Percentiles rank a stretch among this genome's conserved stretches.
These are phyloP conservation scores for Corythaixoides concolor DNA, from an alignment of 2,113 vertebrate genomes.

Conservation along the genomic window DNA sequence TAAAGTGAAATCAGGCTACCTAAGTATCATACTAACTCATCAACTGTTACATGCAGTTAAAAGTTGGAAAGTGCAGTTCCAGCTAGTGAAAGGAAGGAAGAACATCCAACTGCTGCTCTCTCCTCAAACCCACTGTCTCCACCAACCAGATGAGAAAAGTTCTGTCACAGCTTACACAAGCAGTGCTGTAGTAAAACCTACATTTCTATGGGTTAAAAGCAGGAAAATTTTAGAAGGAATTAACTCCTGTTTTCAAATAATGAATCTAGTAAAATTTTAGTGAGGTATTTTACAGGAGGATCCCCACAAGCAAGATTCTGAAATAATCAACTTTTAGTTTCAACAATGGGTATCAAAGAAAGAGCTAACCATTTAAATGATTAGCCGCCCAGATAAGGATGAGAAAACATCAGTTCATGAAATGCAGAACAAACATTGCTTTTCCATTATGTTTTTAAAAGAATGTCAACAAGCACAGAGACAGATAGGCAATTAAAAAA, in stretches of 20 bases:
- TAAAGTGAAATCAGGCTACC: not conserved
- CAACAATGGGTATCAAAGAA: conserved; percentile 71
- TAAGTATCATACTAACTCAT: not conserved
- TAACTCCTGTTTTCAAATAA: not conserved
- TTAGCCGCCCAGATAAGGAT: not conserved
- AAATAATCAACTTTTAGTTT: conserved; percentile 2
- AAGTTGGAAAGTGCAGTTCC: conserved; percentile 6
- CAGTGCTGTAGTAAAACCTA: not conserved
- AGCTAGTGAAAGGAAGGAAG: conserved; percentile 8
- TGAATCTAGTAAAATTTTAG: not conserved
- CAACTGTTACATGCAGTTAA: conserved; percentile 25
- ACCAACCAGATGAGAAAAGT: not conserved
- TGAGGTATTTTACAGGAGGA: not conserved
- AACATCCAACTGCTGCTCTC: conserved; percentile 44
- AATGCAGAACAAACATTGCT: conserved; percentile 75
- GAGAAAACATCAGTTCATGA: not conserved
- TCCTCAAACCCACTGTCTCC: conserved; percentile 68
- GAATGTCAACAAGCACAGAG: conserved; percentile 75
- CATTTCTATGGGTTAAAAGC: not conserved
- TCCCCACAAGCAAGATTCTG: not conserved
- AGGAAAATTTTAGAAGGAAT: not conserved
- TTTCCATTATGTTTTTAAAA: conserved; percentile 81
- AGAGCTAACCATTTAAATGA: conserved; percentile 42
- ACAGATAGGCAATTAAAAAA: conserved; percentile 75
- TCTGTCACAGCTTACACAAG: not conserved